phyloP scores from a whole-genome alignment of 2,797 vertebrate species.

The Ctenopoma multispine region DNA sequence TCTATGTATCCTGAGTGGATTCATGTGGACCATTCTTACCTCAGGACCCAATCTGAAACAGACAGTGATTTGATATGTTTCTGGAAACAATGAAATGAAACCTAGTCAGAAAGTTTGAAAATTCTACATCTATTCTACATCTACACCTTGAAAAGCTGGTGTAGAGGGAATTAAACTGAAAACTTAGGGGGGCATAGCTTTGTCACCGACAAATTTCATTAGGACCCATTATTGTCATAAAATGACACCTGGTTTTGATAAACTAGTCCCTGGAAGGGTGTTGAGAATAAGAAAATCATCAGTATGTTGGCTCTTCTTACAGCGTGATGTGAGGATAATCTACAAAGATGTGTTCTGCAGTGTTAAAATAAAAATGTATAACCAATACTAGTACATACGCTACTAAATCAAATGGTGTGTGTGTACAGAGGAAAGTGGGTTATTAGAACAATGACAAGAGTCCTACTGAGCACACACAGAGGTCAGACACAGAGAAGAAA shows the following conservation, averaged over 20 bases:
- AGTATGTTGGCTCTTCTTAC: no score
- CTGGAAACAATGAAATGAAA: no score
- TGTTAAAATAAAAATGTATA: neutral
- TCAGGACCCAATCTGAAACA: no score
- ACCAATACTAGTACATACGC: neutral
- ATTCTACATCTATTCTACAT: no score
- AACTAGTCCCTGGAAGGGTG: neutral
- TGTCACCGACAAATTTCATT: neutral
- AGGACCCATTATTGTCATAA: neutral
- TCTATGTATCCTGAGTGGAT: no score
- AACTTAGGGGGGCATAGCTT: neutral
- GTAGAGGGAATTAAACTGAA: neutral
- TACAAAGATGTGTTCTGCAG: neutral
- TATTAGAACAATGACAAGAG: constrained; percentile 15
- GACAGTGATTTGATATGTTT: no score
- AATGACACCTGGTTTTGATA: neutral
- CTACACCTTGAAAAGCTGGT: no score
- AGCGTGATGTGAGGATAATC: neutral
- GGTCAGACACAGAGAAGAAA: constrained; percentile 34
- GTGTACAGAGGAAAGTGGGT: constrained; percentile 4
- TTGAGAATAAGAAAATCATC: neutral
- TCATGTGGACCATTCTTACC: no score
- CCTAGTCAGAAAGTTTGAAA: no score
- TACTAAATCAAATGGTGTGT: neutral
- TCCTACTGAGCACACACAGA: constrained; percentile 17